Conservation (phyloP, 2,888 invertebrate species). For the Stegophylla sp. region DNA sequence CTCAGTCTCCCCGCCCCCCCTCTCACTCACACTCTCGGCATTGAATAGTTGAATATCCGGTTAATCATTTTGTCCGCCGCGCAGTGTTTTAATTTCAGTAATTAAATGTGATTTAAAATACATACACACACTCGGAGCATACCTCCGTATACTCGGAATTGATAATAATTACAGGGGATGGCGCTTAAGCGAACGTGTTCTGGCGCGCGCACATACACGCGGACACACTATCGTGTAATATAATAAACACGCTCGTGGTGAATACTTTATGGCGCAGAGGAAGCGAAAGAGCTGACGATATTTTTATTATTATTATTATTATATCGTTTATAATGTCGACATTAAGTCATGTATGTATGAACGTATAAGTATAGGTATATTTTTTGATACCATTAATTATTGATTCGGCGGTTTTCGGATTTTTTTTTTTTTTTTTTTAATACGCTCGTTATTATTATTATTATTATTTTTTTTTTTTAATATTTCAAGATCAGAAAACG, state of each 20-base stretch:
- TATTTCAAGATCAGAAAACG: constrained; percentile 4
- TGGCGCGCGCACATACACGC: constrained; percentile 15
- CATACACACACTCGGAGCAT: constrained; percentile 29
- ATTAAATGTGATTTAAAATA: constrained; percentile 58
- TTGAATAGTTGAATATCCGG: constrained; percentile 54
- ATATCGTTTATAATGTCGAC: not conserved
- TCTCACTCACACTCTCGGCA: too few species aligned
- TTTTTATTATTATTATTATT: constrained; percentile 28
- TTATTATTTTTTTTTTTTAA: constrained; percentile 33
- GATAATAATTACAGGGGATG: constrained; percentile 58
- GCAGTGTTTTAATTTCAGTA: constrained; percentile 58
- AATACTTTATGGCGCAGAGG: not conserved
- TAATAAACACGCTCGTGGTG: too few species aligned
- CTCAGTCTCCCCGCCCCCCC: too few species aligned
- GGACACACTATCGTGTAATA: too few species aligned
- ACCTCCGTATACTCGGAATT: constrained; percentile 54
- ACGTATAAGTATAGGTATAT: too few species aligned
- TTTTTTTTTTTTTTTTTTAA: not conserved
- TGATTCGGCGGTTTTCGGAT: not conserved
- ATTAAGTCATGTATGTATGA: not conserved
- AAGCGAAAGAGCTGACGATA: constrained; percentile 14
- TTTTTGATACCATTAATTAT: constrained; percentile 1
- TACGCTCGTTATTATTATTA: too few species aligned
- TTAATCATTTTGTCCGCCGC: constrained; percentile 35
- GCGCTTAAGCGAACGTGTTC: constrained; percentile 50